These are phyloP conservation scores for Tetragonula clypearis DNA, from an alignment of 1,140 invertebrate species.

Conservation along the genomic window DNA sequence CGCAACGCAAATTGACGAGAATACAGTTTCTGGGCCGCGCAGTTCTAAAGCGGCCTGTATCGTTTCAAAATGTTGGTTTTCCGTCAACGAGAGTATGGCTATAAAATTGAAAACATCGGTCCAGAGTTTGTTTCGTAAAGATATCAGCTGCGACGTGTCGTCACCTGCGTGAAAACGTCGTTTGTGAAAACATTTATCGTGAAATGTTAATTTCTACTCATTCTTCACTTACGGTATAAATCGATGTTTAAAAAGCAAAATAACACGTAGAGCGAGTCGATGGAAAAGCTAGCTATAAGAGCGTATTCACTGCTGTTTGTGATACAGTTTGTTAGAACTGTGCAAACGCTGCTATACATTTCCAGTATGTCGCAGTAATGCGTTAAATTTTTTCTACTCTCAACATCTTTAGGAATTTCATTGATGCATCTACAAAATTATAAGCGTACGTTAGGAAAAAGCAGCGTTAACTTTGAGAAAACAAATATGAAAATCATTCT, in stretches of 20 bases:
- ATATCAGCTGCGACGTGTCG: slow-evolving; percentile 70
- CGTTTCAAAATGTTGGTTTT: slow-evolving; percentile 73
- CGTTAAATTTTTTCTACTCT: slow-evolving; percentile 70
- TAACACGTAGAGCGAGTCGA: slow-evolving; percentile 78
- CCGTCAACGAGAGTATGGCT: slow-evolving; percentile 72
- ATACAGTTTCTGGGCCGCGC: slow-evolving; percentile 70
- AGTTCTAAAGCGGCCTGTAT: slow-evolving; percentile 74
- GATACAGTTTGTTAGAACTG: slow-evolving; percentile 78
- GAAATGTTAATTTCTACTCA: not conserved
- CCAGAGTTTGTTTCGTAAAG: slow-evolving; percentile 79
- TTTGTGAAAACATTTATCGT: too few relatives aligned
- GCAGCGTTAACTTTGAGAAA: not conserved
- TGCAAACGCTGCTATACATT: slow-evolving; percentile 81
- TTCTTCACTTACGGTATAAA: slow-evolving; percentile 77
- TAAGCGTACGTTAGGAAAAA: not conserved
- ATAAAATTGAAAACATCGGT: slow-evolving; percentile 81
- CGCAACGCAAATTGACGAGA: slow-evolving; percentile 76
- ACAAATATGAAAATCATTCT: not conserved
- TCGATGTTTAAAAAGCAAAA: slow-evolving; percentile 79
- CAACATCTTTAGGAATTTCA: slow-evolving; percentile 70
- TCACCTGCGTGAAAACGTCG: slow-evolving; percentile 72
- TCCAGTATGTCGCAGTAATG: slow-evolving; percentile 80
- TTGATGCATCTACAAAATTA: slow-evolving; percentile 74
- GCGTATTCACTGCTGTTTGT: slow-evolving; percentile 74
- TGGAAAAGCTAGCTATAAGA: slow-evolving; percentile 76